These are phyloP conservation scores for Dryococelus australis DNA, from an alignment of 2,888 invertebrate genomes.

Conservation along the genomic window DNA sequence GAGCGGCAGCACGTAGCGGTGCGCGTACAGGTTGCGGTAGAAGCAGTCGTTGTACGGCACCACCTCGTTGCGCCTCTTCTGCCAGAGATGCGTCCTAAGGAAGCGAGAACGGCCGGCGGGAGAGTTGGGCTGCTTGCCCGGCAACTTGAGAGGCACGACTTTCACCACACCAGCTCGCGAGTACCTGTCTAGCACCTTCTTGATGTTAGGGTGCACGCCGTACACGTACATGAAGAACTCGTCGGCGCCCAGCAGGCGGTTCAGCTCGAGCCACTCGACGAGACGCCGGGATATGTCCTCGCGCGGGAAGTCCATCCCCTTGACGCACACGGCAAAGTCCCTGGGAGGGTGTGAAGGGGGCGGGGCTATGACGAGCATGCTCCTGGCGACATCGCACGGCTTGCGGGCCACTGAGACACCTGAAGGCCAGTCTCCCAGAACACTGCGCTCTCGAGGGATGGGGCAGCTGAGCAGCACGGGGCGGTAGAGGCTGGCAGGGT, in stretches of 20 bases:
- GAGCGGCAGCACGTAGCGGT: slow-evolving; percentile 65
- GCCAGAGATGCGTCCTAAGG: slow-evolving; percentile 65
- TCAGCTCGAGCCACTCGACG: slow-evolving; percentile 76
- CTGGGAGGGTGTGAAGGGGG: slow-evolving; percentile 44
- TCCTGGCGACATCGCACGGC: slow-evolving; percentile 62
- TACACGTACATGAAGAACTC: slow-evolving; percentile 72
- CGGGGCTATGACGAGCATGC: slow-evolving; percentile 57
- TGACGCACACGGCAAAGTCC: slow-evolving; percentile 73
- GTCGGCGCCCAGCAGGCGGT: slow-evolving; percentile 72
- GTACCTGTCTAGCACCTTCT: slow-evolving; percentile 66
- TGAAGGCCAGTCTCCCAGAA: slow-evolving; percentile 51
- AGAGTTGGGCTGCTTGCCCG: slow-evolving; percentile 61
- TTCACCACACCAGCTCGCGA: slow-evolving; percentile 61
- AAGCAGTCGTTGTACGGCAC: slow-evolving; percentile 81
- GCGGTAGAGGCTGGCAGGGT: slow-evolving; percentile 55
- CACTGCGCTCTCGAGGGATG: slow-evolving; percentile 60
- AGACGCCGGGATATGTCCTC: slow-evolving; percentile 67
- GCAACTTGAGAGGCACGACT: slow-evolving; percentile 64
- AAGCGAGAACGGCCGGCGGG: slow-evolving; percentile 56
- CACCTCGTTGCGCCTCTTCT: slow-evolving; percentile 74
- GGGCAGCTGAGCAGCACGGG: slow-evolving; percentile 71
- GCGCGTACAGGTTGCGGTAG: slow-evolving; percentile 70
- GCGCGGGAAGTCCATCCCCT: slow-evolving; percentile 71
- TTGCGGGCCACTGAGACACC: slow-evolving; percentile 62
- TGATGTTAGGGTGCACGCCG: slow-evolving; percentile 64